A percentile compares a stretch with the other conserved stretches of the same genome.
Evolutionary conservation across 92 coral and sea anemone species (phyloP).

Genomic region (Heteractis magnifica): DNA sequence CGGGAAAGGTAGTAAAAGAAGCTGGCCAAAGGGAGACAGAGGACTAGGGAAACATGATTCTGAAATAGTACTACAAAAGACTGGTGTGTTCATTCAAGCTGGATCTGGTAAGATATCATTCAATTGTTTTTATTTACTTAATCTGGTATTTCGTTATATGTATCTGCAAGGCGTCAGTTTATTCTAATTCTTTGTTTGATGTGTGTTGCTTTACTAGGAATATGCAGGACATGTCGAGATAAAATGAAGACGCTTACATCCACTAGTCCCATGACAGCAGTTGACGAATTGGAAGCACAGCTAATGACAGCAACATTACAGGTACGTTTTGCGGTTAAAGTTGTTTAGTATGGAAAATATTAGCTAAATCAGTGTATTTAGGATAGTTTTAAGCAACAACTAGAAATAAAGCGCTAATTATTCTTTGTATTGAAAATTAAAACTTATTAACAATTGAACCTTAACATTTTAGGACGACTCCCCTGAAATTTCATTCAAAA

Average conservation of each 20-base stretch:
- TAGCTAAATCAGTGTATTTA: slow-evolving; percentile 2
- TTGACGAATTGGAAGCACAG: slow-evolving; percentile 27
- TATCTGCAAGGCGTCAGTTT: slow-evolving; percentile 19
- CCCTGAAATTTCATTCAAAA: slow-evolving; percentile 12
- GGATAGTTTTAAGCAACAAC: slow-evolving; percentile 1
- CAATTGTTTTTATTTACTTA: too few relatives aligned
- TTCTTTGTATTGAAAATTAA: slow-evolving; percentile 1
- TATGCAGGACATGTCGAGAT: slow-evolving; percentile 28
- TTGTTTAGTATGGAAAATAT: slow-evolving; percentile 7
- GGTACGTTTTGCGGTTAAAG: slow-evolving; percentile 23
- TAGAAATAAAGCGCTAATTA: slow-evolving; percentile 12
- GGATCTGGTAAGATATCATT: too few relatives aligned
- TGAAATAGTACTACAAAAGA: too few relatives aligned
- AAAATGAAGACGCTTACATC: slow-evolving; percentile 31
- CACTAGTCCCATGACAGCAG: slow-evolving; percentile 10
- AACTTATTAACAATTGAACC: not conserved
- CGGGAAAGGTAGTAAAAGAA: not conserved
- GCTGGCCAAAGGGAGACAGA: not conserved
- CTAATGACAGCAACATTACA: slow-evolving; percentile 24
- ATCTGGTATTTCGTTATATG: not conserved
- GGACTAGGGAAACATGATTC: too few relatives aligned
- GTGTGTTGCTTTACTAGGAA: slow-evolving; percentile 10
- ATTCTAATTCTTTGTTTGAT: slow-evolving; percentile 8
- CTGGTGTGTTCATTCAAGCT: too few relatives aligned
- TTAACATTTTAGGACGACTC: slow-evolving; percentile 18